Evolutionary conservation across 2,113 vertebrate genomes (phyloP).

Genomic region (Heterotis niloticus): DNA sequence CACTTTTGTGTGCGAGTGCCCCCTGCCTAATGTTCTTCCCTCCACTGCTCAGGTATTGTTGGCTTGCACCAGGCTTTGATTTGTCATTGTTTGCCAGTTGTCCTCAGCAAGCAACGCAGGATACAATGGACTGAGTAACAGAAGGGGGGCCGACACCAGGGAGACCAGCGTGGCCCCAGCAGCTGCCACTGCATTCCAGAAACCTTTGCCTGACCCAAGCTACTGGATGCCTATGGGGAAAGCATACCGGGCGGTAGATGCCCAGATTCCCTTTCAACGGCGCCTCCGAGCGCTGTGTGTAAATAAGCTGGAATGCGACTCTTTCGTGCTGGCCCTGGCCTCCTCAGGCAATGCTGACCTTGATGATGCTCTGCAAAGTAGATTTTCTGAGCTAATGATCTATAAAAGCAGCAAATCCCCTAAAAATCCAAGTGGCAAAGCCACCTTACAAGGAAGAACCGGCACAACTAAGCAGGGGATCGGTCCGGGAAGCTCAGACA

Average conservation of each 20-base stretch:
- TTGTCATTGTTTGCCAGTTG: constrained; percentile 4
- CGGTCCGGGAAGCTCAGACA: neutral
- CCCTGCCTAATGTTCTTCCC: constrained; percentile 29
- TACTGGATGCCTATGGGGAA: too few relatives aligned
- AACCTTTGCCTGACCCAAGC: neutral
- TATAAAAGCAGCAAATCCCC: neutral
- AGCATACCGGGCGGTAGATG: neutral
- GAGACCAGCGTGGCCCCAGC: neutral
- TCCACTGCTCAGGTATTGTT: constrained; percentile 36
- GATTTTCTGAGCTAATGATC: constrained; percentile 1
- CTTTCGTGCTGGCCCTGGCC: neutral
- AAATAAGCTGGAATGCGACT: neutral
- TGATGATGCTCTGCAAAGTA: neutral
- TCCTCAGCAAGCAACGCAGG: neutral
- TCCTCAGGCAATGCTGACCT: neutral
- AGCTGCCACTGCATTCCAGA: neutral
- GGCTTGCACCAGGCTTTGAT: neutral
- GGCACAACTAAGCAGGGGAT: neutral
- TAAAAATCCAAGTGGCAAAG: neutral
- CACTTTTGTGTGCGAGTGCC: constrained; percentile 42
- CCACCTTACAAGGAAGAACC: neutral
- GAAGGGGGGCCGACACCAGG: neutral
- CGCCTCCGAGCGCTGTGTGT: neutral
- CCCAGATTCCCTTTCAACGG: neutral
- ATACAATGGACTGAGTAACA: neutral